Base-by-base conservation (phyloP, 1,140 invertebrate species). In the Chrysopa pallens region DNA sequence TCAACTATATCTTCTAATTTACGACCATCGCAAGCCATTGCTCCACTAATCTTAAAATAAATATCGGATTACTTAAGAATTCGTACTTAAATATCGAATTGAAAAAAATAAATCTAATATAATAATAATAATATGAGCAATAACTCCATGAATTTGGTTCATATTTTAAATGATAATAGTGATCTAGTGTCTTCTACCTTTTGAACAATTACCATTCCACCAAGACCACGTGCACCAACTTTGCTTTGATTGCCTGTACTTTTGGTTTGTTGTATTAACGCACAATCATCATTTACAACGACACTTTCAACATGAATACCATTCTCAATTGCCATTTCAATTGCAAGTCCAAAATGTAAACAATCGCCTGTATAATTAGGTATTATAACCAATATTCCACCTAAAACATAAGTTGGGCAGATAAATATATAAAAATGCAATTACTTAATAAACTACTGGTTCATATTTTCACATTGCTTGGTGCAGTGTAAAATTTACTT, bases 331-430 rank as follows among this genome's bases (percentile, higher is more conserved):
- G 77, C 79, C 53, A 74, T 72, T 57, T 89, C 83, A 35, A 78
- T 66, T 1, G 84, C 83, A 56, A 84, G 69, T 12, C 85, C 86
- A 63, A 90, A 90, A 58, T 89, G 90, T 4, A 92, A 60, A 50
- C 84, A 62, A 53, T 91, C 87, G 0, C 86, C 86, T 6, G 87
- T 91, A 56, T 92, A 91, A 64, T 91, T 92, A 8, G 79, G 77
- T 6, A 87, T 70, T 12, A 88, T 63, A 0, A 87, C 67, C 5
- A 90, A 52, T 38, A 79, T 70, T 23, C 83, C 85, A 46, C 64
- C 80, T 82, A 39, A 33, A 66, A 55, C 28, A 42, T 23, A 23
- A 23, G 17, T n/a, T n/a, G 17, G 17, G 17, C 17, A 23, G 17
- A 23, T n/a, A n/a, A n/a, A n/a, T n/a, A n/a, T n/a, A n/a, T n/a